phyloP scores from a whole-genome alignment of 2,888 invertebrate species.

The Drosophila pseudotakahashii region DNA sequence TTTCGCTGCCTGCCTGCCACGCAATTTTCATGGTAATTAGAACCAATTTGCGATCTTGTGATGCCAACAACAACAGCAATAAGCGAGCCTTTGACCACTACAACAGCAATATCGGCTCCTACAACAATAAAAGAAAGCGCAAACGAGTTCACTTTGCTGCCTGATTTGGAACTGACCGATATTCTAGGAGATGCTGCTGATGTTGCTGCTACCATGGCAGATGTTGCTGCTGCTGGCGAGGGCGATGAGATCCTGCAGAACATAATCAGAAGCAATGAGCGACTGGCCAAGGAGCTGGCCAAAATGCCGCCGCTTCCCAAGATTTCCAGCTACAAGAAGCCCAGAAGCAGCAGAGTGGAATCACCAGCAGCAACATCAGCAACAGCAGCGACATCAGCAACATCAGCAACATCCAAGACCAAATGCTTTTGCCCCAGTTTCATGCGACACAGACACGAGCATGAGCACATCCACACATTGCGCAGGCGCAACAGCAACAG shows the following conservation, averaged over 20 bases:
- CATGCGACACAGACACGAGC: slow-evolving; percentile 65
- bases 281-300: slow-evolving; percentile 74
- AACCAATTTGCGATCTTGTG: slow-evolving; percentile 54
- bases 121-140: slow-evolving; percentile 65
- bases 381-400: slow-evolving; percentile 34
- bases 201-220: slow-evolving; percentile 16
- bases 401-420: slow-evolving; percentile 43
- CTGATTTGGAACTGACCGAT: slow-evolving; percentile 53
- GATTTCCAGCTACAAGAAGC: slow-evolving; percentile 53
- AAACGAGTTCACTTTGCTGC: slow-evolving; percentile 78
- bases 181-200: slow-evolving; percentile 26
- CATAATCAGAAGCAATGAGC: slow-evolving; percentile 79
- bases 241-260: slow-evolving; percentile 76
- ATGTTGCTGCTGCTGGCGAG: slow-evolving; percentile 27
- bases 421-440: slow-evolving; percentile 74
- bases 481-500: slow-evolving; percentile 35
- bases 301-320: slow-evolving; percentile 80
- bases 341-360: slow-evolving; percentile 31
- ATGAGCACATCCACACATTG: slow-evolving; percentile 48
- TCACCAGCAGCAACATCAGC: slow-evolving; percentile 28
- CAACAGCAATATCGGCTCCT: slow-evolving; percentile 26
- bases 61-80: slow-evolving; percentile 46
- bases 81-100: slow-evolving; percentile 45
- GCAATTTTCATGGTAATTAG: slow-evolving; percentile 50
- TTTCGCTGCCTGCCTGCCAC: slow-evolving; percentile 76